Evolutionary conservation across 2,888 invertebrate species (phyloP).

Genomic region (Latrodectus hesperus): DNA sequence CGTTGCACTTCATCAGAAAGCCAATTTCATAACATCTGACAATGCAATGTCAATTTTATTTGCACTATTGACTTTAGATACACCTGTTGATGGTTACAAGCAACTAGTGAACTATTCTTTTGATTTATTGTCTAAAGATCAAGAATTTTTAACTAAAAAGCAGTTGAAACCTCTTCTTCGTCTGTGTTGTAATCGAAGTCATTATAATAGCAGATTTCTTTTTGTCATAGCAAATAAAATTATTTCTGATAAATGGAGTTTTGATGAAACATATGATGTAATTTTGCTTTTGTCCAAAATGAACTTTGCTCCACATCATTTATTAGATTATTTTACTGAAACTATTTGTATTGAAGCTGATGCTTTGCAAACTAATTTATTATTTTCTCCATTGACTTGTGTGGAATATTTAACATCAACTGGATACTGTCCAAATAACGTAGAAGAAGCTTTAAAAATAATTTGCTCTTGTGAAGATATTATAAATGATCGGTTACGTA

Average conservation of each 20-base stretch:
- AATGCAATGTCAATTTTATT: conserved; percentile 23
- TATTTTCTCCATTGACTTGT: conserved; percentile 77
- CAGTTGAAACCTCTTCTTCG: conserved; percentile 6
- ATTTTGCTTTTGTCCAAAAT: conserved; percentile 8
- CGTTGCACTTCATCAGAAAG: conserved; percentile 5
- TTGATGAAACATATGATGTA: conserved; percentile 22
- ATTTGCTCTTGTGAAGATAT: conserved; percentile 20
- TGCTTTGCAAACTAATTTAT: conserved; percentile 75
- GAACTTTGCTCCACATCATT: conserved; percentile 71
- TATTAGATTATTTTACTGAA: conserved; percentile 80
- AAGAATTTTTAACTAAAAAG: conserved; percentile 11
- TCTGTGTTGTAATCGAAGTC: conserved; percentile 3
- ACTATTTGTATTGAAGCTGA: conserved; percentile 76
- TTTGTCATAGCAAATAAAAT: conserved; percentile 13
- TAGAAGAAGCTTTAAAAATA: conserved; percentile 18
- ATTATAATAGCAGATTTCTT: conserved; percentile 32
- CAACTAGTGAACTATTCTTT: conserved; percentile 25
- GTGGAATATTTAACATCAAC: conserved; percentile 79
- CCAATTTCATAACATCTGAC: background rate
- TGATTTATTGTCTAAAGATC: conserved; percentile 32
- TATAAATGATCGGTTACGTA: background rate
- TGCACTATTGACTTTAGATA: conserved; percentile 14
- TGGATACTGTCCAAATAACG: conserved; percentile 78
- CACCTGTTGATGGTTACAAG: conserved; percentile 38
- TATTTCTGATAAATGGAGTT: conserved; percentile 35